Conservation (phyloP, 2,113 vertebrate species). For the Periophthalmodon schlosseri region DNA sequence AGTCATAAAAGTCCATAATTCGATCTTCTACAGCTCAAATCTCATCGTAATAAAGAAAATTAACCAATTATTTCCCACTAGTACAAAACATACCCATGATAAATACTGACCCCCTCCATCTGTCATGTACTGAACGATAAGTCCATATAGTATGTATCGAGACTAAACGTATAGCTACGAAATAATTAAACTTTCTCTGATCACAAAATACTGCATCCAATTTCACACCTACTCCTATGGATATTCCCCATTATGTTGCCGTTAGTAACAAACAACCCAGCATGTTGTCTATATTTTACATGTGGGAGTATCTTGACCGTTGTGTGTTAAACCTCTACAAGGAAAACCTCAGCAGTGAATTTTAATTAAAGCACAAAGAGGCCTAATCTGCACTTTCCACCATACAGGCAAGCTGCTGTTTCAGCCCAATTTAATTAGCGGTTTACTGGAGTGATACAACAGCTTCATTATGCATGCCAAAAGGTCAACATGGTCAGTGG, state of each 20-base stretch:
- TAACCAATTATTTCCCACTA: no score
- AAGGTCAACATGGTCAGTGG: slow-evolving; percentile 60
- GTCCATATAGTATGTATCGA: no score
- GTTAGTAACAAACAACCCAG: not conserved
- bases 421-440: slow-evolving; percentile 77
- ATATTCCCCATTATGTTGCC: not conserved
- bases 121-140: no score
- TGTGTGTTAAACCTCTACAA: slow-evolving; percentile 30
- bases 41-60: no score
- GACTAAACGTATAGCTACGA: not conserved
- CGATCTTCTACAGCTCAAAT: no score
- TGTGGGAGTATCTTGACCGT: not conserved
- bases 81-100: no score
- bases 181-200: slow-evolving; percentile 8
- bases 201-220: not conserved
- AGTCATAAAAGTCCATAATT: no score
- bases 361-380: slow-evolving; percentile 76
- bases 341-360: slow-evolving; percentile 52
- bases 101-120: no score
- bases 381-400: slow-evolving; percentile 70
- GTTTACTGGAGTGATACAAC: slow-evolving; percentile 71
- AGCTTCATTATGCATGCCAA: slow-evolving; percentile 75
- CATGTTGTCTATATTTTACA: not conserved
- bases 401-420: slow-evolving; percentile 65
- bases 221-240: not conserved